Percentiles rank a stretch among this genome's conserved stretches.
Evolutionary conservation across 1,140 invertebrate genomes (phyloP).

Genomic region (Papilio glaucus): DNA sequence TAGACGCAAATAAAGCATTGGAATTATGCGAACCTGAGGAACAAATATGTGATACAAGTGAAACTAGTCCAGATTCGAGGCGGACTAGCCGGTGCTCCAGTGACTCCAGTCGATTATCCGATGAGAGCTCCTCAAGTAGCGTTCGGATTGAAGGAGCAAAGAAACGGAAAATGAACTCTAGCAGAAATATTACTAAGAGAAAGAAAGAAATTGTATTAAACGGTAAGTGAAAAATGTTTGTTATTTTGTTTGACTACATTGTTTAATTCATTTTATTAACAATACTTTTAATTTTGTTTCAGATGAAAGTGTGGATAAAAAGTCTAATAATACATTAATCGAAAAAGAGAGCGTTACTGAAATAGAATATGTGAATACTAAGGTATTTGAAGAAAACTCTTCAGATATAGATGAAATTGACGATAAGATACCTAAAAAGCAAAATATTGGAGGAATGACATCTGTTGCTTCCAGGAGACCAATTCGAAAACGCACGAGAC

Average conservation of each 20-base stretch:
- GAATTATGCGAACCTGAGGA: slow-evolving; percentile 56
- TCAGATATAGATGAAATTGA: slow-evolving; percentile 76
- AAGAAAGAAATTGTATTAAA: slow-evolving; percentile 54
- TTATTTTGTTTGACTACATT: slow-evolving; percentile 27
- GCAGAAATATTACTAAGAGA: slow-evolving; percentile 57
- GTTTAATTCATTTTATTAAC: slow-evolving; percentile 15
- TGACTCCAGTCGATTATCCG: slow-evolving; percentile 73
- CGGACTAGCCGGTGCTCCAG: slow-evolving; percentile 75
- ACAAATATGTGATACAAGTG: slow-evolving; percentile 52
- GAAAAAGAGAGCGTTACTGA: slow-evolving; percentile 48
- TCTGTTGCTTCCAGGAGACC: slow-evolving; percentile 79
- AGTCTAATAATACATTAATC: slow-evolving; percentile 44
- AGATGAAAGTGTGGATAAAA: slow-evolving; percentile 57
- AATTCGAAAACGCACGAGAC: slow-evolving; percentile 86
- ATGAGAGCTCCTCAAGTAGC: slow-evolving; percentile 73
- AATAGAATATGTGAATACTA: slow-evolving; percentile 56
- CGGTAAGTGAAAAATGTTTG: slow-evolving; percentile 49
- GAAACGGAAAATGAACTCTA: slow-evolving; percentile 67
- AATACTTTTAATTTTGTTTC: slow-evolving; percentile 46
- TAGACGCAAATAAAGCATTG: slow-evolving; percentile 67
- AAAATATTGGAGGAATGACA: slow-evolving; percentile 42
- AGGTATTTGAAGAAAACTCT: slow-evolving; percentile 76
- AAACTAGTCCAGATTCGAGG: slow-evolving; percentile 62
- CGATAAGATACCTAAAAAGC: slow-evolving; percentile 59
- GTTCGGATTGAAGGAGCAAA: slow-evolving; percentile 60